Evolutionary conservation across 2,888 invertebrate genomes (phyloP).

Genomic region (Hybos culiciformis): DNA sequence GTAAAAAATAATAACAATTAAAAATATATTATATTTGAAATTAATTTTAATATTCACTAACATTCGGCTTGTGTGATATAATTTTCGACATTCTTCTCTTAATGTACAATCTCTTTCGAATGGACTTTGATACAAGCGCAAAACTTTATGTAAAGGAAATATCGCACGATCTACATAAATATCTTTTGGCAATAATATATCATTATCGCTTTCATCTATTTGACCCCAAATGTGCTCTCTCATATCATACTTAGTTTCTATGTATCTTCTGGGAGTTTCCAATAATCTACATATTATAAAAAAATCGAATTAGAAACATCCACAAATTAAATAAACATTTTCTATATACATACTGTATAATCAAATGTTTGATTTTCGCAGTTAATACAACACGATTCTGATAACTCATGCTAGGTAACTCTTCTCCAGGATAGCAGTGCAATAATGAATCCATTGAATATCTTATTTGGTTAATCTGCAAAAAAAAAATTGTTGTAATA

Average conservation of each 20-base stretch:
- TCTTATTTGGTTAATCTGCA: conserved; percentile 59
- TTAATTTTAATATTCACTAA: neutral
- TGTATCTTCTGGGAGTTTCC: conserved; percentile 32
- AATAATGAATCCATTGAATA: conserved; percentile 56
- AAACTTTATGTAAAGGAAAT: conserved; percentile 40
- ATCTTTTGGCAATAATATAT: conserved; percentile 24
- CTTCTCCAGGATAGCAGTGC: conserved; percentile 34
- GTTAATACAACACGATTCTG: conserved; percentile 34
- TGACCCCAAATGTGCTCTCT: conserved; percentile 30
- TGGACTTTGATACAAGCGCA: conserved; percentile 34
- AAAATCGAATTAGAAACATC: neutral
- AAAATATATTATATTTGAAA: neutral
- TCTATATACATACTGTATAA: conserved; percentile 33
- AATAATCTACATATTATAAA: conserved; percentile 29
- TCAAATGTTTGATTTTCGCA: conserved; percentile 35
- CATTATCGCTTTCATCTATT: conserved; percentile 24
- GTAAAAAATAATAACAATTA: neutral
- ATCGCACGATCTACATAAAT: conserved; percentile 31
- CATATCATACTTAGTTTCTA: conserved; percentile 26
- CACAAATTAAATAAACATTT: conserved; percentile 4
- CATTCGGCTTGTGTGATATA: conserved; percentile 23
- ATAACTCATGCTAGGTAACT: conserved; percentile 24
- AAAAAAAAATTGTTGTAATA: conserved; percentile 12
- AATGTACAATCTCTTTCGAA: conserved; percentile 27
- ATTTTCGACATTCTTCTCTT: conserved; percentile 34